phyloP scores from a whole-genome alignment of 1,140 invertebrate genomes.

The Reticulitermes speratus region DNA sequence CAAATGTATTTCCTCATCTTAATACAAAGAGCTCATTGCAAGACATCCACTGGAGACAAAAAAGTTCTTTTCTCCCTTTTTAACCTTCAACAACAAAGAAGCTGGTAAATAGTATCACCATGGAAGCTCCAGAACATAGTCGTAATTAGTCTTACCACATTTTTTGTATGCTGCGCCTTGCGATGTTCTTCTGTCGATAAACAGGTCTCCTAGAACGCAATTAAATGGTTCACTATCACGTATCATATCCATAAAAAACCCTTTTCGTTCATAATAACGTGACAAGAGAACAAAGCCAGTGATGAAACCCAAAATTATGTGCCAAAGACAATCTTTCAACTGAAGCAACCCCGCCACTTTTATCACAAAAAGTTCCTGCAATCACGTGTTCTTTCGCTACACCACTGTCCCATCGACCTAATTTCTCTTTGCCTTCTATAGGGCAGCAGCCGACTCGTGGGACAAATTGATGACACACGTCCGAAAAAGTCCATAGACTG shows the following conservation, averaged over 20 bases:
- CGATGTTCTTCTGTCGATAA: constrained; percentile 15
- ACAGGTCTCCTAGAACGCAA: not conserved
- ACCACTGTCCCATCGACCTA: not conserved
- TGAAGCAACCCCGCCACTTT: not conserved
- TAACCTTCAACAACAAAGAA: not conserved
- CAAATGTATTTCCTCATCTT: not conserved
- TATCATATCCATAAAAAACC: not conserved
- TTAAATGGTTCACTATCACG: not conserved
- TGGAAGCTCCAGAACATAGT: not conserved
- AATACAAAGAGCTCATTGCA: not conserved
- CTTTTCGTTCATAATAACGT: not conserved
- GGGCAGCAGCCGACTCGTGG: not conserved
- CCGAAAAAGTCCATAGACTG: not conserved
- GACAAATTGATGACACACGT: not conserved
- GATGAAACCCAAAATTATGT: not conserved
- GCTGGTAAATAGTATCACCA: not conserved
- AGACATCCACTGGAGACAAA: not conserved
- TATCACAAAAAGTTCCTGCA: not conserved
- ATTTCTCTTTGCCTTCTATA: not conserved
- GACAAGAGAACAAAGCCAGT: not conserved
- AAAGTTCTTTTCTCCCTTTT: not conserved
- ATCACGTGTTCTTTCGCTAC: not conserved
- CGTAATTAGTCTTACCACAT: not conserved
- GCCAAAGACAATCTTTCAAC: not conserved
- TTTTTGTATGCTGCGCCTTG: not conserved